phyloP scores from a whole-genome alignment of 2,797 vertebrate species.

The Chelon labrosus region DNA sequence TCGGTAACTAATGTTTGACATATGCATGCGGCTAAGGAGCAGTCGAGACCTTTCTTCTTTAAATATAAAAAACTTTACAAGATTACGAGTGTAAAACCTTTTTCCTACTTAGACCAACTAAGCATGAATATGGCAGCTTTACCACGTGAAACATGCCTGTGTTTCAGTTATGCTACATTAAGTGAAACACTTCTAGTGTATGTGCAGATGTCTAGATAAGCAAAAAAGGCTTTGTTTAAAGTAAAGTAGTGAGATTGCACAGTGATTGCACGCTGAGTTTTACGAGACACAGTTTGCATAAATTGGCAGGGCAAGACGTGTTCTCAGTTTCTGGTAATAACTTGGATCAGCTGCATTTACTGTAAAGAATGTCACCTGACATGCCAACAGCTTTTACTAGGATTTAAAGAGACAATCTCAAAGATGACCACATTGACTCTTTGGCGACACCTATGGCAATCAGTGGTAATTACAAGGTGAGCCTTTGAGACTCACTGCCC shows the following conservation, averaged over 20 bases:
- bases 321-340: background rate
- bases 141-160: background rate
- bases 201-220: background rate
- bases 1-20: slow-evolving; percentile 59
- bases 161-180: background rate
- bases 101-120: background rate
- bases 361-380: background rate
- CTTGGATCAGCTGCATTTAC: background rate
- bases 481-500: no score
- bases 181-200: background rate
- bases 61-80: background rate
- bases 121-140: background rate
- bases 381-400: background rate
- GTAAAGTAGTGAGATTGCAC: background rate
- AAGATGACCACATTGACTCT: no score
- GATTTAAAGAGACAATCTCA: no score
- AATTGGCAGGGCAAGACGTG: background rate
- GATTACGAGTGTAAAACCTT: background rate
- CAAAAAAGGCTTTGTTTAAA: background rate
- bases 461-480: no score
- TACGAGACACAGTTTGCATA: background rate
- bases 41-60: background rate
- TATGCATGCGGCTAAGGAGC: background rate
- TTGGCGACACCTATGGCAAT: no score
- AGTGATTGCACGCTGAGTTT: background rate